Evolutionary conservation across 2,888 invertebrate genomes (phyloP), one percentile per base, ranked within the genome.

Genomic region (Lottia gigantea): DNA sequence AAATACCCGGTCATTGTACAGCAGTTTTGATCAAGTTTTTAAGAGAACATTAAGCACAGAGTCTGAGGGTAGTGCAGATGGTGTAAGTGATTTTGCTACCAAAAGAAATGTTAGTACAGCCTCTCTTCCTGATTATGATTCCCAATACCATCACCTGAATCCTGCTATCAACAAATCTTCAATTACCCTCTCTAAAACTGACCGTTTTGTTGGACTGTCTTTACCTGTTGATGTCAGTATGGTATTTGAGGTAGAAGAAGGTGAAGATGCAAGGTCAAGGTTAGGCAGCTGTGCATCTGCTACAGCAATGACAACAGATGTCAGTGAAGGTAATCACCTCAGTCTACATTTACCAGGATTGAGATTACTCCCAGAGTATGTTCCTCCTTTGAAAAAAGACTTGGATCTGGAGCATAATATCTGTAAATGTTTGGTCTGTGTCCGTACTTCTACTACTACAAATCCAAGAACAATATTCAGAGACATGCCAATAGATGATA

Each of bases 141-240:
- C 67, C 1, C 71, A 73, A 14, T 71, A 71, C 62, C 66, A 76
- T n/a, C 69, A 73, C 15, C 71, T 79, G 2, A 76, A 79, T 46
- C 77, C 78, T 11, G 78, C 78, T 62, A 74, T 77, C 12, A 76
- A 78, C 31, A 72, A 79, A 40, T 73, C 80, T 25, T 77, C 80
- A 47, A 79, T 80, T 64, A 80, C 81, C 15, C 76, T 80, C 47
- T 80, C 81, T 47, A 82, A 82, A 31, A 71, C 78, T 45, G 83
- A 84, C 46, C 83, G 85, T 67, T 87, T 85, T 75, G 74, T 94
- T 90, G 95, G 95, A 26, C 92, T 95, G 71, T 92, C 93, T 84
- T 90, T 95, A 78, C 94, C 95, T 11, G 90, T 91, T 70, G 92
- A 91, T 82, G 90, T 94, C 55, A 89, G 90, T 73, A 92, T 92